Evolutionary conservation across 37 sponge, comb jelly and placozoan species (phyloP), one percentile per base, ranked within the genome.

Genomic region (Halisarca cf. caerulea): DNA sequence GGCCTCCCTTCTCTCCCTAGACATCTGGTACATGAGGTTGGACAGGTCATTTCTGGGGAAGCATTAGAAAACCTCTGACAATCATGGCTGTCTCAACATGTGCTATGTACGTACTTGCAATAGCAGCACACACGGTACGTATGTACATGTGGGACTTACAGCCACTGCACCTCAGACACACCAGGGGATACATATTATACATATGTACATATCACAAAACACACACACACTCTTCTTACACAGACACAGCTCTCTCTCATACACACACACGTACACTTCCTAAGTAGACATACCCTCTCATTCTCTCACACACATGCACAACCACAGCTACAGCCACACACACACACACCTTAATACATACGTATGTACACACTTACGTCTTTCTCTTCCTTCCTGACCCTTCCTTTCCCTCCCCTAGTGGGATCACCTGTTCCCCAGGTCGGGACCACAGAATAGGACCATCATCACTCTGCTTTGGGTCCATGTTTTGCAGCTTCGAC

Each of bases 391-490:
- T 82, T 0, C 59, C 64, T 24, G 86, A 79, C 6, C 51, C 55
- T 0, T 66, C 78, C n/a, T 53, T 42, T 28, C 59, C 58, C 59
- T 93, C 94, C 9, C 80, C 89, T 18, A 91, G 72, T 34, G 92
- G 90, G 32, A 98, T 87, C 79, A 96, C 75, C 84, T 98, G 99
- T 66, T 98, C 99, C 28, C 99, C 99, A 9, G 99, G 94, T 21
- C 99, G 43, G 33, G 90, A 90, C 99, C 99, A 98, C 64, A 98
- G 80, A 39, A 98, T 98, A 59, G 99, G 99, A 15, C 99, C 99
- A 43, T 98, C 99, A 79, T 98, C 92, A 55, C 94, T 94, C n/a
- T 86, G 51, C 33, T 45, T 80, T 18, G 91, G 90, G 35, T 88
- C 60, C 27, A 59, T 24, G 23, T 87, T 61, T 17, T 90, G 38